Evolutionary conservation across 2,113 vertebrate species (phyloP), one percentile per base, ranked within the genome.

Genomic region (Fregetta grallaria): DNA sequence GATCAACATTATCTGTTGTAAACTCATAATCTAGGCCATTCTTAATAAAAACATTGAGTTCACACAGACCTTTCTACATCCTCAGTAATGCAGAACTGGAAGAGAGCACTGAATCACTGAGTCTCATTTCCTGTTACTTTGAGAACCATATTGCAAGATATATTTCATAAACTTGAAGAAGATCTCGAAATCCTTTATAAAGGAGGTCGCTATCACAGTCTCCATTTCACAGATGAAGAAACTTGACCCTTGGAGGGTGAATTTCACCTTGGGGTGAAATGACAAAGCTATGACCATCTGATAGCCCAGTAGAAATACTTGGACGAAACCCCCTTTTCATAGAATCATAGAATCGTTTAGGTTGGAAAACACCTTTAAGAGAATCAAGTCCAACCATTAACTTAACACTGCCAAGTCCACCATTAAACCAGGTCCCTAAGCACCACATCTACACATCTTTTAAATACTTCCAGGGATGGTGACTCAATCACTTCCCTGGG

Each of bases 1-100:
- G n/a, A 90, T n/a, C n/a, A n/a, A n/a, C n/a, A n/a, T 96, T 97
- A 94, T 92, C 80, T 91, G 17, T 95, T 82, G 53, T 94, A 97
- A 91, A 90, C 62, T 91, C 80, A 62, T 91, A 92, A 94, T 89
- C 95, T 77, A 90, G 89, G 23, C 71, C 74, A 82, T 91, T 67
- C 77, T 93, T 90, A 92, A 93, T 45, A 90, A 96, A 96, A 96
- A 91, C 74, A 66, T 11, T 72, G 90, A 94, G 81, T 90, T 96
- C 92, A 79, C 72, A 56, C 53, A 93, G 90, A 85, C 38, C 74
- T 93, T 96, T 93, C 66, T 94, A 62, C 85, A 73, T 91, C 34
- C 77, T 94, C 36, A 86, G 78, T 74, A 96, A 96, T 93, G 92
- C 38, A 93, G 87, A 95, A 30, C 81, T 96, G 92, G 90, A 96